Evolutionary conservation across 2,888 invertebrate species (phyloP).

Genomic region (Drosophila putrida): DNA sequence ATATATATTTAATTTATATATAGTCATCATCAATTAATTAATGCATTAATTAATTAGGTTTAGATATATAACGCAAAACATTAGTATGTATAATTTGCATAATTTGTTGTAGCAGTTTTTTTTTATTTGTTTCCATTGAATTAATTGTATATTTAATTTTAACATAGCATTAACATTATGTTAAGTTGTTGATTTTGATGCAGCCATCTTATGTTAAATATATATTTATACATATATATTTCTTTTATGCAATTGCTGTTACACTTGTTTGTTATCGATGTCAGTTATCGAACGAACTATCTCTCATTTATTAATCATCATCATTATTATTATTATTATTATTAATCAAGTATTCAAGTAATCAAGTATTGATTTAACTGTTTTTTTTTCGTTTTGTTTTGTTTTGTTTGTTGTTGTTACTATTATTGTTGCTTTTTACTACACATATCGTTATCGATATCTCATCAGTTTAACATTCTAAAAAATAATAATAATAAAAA

Average conservation of each 20-base stretch:
- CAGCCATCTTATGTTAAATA: constrained; percentile 28
- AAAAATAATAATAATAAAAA: constrained; percentile 22
- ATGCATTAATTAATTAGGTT: constrained; percentile 37
- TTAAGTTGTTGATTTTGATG: constrained; percentile 26
- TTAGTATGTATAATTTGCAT: constrained; percentile 22
- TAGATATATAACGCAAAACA: constrained; percentile 52
- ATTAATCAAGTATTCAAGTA: constrained; percentile 1
- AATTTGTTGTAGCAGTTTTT: constrained; percentile 21
- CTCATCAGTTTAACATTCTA: constrained; percentile 10
- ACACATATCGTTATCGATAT: constrained; percentile 15
- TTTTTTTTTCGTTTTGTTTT: not conserved
- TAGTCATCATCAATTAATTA: constrained; percentile 21
- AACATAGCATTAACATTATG: constrained; percentile 42
- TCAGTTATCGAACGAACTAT: constrained; percentile 13
- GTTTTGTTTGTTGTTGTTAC: not conserved
- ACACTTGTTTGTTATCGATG: constrained; percentile 17
- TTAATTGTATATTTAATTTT: constrained; percentile 31
- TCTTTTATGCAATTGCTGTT: constrained; percentile 14
- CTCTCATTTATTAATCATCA: not conserved
- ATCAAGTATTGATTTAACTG: constrained; percentile 8
- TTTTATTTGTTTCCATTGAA: constrained; percentile 38
- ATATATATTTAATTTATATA: constrained; percentile 17
- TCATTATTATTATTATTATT: not conserved
- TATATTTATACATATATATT: not conserved
- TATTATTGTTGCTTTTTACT: constrained; percentile 10